These are phyloP conservation scores for Agonopterix heracliana DNA, from an alignment of 2,888 invertebrate species.

Conservation along the genomic window DNA sequence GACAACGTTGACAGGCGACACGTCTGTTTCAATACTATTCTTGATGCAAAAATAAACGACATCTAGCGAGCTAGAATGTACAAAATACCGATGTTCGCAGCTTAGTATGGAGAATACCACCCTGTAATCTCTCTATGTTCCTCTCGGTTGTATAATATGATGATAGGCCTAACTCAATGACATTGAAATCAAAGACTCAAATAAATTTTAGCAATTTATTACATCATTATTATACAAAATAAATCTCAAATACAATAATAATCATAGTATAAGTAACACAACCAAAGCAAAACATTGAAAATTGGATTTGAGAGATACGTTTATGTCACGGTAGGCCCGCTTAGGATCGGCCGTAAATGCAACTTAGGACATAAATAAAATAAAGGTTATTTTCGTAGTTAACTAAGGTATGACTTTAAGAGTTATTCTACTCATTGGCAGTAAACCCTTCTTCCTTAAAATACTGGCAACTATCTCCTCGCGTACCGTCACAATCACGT, in stretches of 20 bases:
- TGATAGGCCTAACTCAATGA: conserved; percentile 1
- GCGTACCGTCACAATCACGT: neutral
- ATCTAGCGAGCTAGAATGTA: too few relatives aligned
- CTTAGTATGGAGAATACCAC: too few relatives aligned
- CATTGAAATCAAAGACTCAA: conserved; percentile 13
- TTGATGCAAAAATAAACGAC: too few relatives aligned
- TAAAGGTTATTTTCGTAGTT: conserved; percentile 34
- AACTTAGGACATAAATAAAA: conserved; percentile 42
- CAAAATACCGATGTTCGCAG: too few relatives aligned
- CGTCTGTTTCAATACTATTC: too few relatives aligned
- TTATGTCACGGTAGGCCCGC: conserved; percentile 48
- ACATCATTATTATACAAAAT: conserved; percentile 74
- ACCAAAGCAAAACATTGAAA: conserved; percentile 73
- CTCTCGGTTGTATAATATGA: too few relatives aligned
- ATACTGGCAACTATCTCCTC: conserved; percentile 41
- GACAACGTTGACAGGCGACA: too few relatives aligned
- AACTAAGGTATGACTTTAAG: conserved; percentile 52
- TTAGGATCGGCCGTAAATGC: conserved; percentile 57
- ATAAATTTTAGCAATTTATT: conserved; percentile 69
- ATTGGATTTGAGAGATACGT: conserved; percentile 64
- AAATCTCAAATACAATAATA: conserved; percentile 74
- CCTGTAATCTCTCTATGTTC: too few relatives aligned
- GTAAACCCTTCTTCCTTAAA: conserved; percentile 30
- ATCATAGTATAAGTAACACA: conserved; percentile 73
- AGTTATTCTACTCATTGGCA: conserved; percentile 58